phyloP scores from a whole-genome alignment of 2,113 vertebrate species.

The Cynoglossus semilaevis region DNA sequence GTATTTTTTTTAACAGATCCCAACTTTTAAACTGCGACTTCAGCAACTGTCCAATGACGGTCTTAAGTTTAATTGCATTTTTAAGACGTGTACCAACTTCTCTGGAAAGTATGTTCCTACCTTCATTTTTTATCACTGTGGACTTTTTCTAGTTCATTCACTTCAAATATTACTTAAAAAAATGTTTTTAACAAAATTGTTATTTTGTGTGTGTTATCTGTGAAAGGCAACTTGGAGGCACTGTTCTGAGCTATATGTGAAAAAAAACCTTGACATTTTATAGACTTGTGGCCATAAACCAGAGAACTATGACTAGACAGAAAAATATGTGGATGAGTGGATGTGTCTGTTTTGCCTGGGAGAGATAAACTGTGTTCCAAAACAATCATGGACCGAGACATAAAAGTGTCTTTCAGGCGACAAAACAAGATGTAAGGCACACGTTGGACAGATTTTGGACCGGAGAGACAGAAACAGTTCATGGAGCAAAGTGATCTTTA shows the following conservation, averaged over 20 bases:
- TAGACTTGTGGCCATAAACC: background rate
- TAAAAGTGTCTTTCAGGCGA: constrained; percentile 7
- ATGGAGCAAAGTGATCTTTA: background rate
- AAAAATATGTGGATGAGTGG: background rate
- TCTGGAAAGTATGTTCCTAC: too few relatives aligned
- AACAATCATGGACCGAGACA: background rate
- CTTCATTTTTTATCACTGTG: too few relatives aligned
- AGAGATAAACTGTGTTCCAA: background rate
- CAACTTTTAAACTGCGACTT: too few relatives aligned
- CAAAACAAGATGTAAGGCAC: background rate
- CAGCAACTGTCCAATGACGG: too few relatives aligned
- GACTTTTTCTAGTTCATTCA: too few relatives aligned
- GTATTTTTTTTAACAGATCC: too few relatives aligned
- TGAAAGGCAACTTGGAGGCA: background rate
- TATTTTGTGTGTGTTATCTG: too few relatives aligned
- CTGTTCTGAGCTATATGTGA: background rate
- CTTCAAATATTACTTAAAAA: too few relatives aligned
- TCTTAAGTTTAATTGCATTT: too few relatives aligned
- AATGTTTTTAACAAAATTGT: too few relatives aligned
- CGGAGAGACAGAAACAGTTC: background rate
- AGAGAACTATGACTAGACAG: background rate
- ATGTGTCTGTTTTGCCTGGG: constrained; percentile 4
- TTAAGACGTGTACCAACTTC: too few relatives aligned
- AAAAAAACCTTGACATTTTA: background rate
- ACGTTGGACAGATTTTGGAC: background rate